Evolutionary conservation across 2,113 vertebrate genomes (phyloP), one percentile per base, ranked within the genome.

Genomic region (Bubo scandiacus): DNA sequence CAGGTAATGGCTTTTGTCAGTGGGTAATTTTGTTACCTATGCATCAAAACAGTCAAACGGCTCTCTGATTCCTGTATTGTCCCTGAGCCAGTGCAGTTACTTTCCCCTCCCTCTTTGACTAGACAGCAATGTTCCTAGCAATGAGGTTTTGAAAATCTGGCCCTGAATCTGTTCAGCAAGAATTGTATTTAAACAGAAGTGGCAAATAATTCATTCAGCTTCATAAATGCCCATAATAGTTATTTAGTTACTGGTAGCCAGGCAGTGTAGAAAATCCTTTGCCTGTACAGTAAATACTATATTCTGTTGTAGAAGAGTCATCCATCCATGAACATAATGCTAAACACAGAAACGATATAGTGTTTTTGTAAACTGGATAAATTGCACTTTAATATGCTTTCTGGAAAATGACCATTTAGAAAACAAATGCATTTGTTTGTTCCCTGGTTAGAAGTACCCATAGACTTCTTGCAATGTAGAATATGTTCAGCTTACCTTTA

Each of bases 351-450:
- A 94, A 78, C 29, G 61, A 86, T 88, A 86, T 1, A 61, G 70
- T 75, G 80, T 73, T 96, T 82, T 71, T 87, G 55, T 77, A 80
- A 96, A 90, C 66, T 45, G 40, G 51, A 71, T 85, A 95, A 86
- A 92, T 40, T 83, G 58, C 71, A 70, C 30, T 87, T 96, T 90
- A 70, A 94, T 92, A 29, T 86, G 25, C 68, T 91, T 92, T 75
- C 47, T 78, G 52, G 52, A 86, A 97, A 97, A 92, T 42, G 52
- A 92, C 25, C 61, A 54, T 75, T 87, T 81, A 75, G 66, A 81
- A 81, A 95, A 89, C 19, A 90, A 92, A 66, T 62, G 30, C 7
- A 21, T 92, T 58, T 70, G 15, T 40, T 88, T 77, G 19, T 91
- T 88, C 61, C 22, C 18, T 47, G 40, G 30, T 81, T 81, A 71